A percentile compares a stretch with the other conserved stretches of the same genome.
Conservation (phyloP, 2,797 vertebrate genomes). For the Falco naumanni region DNA sequence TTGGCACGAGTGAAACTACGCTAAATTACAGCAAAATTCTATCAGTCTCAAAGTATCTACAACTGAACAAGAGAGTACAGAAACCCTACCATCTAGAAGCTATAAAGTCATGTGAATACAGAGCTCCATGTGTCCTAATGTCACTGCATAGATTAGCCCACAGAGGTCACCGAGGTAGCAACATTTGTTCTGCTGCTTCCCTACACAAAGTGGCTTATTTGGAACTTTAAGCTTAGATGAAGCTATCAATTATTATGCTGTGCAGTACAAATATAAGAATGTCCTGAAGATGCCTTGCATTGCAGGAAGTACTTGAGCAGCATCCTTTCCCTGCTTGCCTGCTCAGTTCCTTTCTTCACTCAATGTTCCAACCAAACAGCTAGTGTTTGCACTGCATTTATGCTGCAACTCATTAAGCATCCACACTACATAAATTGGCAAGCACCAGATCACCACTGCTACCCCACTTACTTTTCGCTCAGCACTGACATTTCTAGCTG, state of each 20-base stretch:
- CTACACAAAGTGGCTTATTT: background rate
- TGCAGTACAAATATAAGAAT: background rate
- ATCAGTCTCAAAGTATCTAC: background rate
- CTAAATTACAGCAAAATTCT: background rate
- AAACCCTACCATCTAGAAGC: background rate
- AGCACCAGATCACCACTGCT: background rate
- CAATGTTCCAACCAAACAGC: background rate
- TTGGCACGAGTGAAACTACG: background rate
- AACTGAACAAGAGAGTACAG: background rate
- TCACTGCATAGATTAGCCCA: background rate
- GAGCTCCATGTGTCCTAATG: background rate
- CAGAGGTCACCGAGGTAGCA: background rate
- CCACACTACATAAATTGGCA: background rate
- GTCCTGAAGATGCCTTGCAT: background rate
- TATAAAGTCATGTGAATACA: background rate
- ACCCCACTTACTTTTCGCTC: background rate
- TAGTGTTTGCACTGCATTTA: background rate
- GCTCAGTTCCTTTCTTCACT: slow-evolving; percentile 23
- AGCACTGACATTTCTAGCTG: background rate
- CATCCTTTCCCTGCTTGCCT: background rate
- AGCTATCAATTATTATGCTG: background rate
- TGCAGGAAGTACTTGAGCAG: background rate
- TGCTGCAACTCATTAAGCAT: background rate
- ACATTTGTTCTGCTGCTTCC: background rate
- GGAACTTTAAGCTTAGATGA: background rate